Base-by-base conservation (phyloP, 2,113 vertebrate genomes). In the Labeo rohita region DNA sequence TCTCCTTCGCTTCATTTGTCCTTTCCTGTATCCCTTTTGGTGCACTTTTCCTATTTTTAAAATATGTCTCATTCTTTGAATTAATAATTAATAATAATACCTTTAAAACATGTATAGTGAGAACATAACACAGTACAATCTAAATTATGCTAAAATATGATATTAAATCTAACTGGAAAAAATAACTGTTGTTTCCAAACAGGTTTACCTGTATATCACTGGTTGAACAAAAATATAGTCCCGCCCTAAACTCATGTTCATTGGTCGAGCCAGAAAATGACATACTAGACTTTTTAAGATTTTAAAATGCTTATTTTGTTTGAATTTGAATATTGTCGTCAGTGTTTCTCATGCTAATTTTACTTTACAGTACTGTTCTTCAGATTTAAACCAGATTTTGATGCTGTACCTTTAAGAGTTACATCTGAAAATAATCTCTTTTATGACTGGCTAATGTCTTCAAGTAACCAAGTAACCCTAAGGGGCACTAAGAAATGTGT, bases 1-100 rank as follows among this genome's bases (percentile, higher is more conserved):
- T 82, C n/a, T 88, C 75, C 66, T 80, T 13, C 12, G 39, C 39
- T 65, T 80, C n/a, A 23, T 80, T 43, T 76, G 3, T 81, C 43
- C 74, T 66, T 13, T 80, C 10, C 8, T 23, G 10, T 68, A 9
- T 23, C 39, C 78, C 9, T 63, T 63, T 75, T 10, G 39, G 15
- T 18, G 59, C 21, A 28, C 84, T 43, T 52, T 63, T 72, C n/a
- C 68, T 80, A 50, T 49, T 49, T 49, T 49, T 49, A 49, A 74
- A 47, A 75, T 43, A 43, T 9, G 21, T 6, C 8, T 45, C 18
- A 45, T 73, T 73, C 18, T 45, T 45, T 73, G 70, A 45, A 16
- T 45, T 73, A 54, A 21, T 28, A 75, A 49, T 13, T 3, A 28
- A 28, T 28, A 28, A 28, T 2, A 47, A 75, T 8, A 4, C 12